phyloP scores from a whole-genome alignment of 2,113 vertebrate genomes.

The Haemorhous mexicanus region DNA sequence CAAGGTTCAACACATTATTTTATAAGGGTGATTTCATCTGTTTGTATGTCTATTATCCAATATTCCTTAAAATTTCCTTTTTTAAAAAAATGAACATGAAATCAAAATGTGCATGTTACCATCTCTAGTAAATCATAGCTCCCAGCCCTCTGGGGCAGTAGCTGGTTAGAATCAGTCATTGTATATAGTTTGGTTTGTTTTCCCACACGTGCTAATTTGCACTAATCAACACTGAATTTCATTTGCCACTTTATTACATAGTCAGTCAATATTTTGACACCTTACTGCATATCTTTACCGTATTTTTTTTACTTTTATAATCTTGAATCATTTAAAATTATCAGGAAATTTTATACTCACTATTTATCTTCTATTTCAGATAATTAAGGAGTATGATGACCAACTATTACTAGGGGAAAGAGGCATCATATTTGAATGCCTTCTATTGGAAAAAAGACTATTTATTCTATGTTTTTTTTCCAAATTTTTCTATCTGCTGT shows the following conservation, averaged over 20 bases:
- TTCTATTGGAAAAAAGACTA: neutral
- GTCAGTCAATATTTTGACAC: constrained; percentile 13
- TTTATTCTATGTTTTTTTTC: neutral
- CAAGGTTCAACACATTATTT: neutral
- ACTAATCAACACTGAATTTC: neutral
- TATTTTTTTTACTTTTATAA: neutral
- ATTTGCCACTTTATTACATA: neutral
- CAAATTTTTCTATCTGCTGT: neutral
- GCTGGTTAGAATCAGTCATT: neutral
- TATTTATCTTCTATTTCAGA: neutral
- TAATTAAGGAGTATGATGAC: neutral
- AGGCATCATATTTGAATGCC: neutral
- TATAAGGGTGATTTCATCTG: neutral
- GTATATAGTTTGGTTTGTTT: neutral
- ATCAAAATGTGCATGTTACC: neutral
- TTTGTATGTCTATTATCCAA: neutral
- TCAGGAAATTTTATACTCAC: neutral
- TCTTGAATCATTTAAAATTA: neutral
- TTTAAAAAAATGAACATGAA: neutral
- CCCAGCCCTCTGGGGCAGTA: neutral
- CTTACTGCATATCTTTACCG: neutral
- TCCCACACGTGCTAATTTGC: neutral
- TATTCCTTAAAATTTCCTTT: neutral
- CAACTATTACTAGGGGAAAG: neutral
- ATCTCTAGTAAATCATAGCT: neutral